A percentile compares a stretch with the other conserved stretches of the same genome.
Evolutionary conservation across 2,113 vertebrate species (phyloP).

Genomic region (Ardeotis arabs): DNA sequence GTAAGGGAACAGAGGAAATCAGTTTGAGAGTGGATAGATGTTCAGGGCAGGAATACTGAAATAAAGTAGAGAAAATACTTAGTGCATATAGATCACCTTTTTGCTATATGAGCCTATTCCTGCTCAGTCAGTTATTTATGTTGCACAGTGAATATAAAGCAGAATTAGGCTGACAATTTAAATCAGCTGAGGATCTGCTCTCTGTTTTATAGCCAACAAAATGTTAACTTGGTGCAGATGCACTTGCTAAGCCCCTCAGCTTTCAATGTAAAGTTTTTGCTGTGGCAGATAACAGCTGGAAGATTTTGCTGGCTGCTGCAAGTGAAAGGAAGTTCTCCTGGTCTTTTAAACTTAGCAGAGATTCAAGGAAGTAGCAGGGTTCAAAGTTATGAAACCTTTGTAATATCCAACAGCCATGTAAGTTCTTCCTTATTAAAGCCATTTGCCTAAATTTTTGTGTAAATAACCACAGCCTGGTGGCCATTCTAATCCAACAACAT

Average conservation of each 20-base stretch:
- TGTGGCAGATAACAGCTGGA: background rate
- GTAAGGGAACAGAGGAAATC: background rate
- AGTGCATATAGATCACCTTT: background rate
- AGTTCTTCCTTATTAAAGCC: constrained; percentile 19
- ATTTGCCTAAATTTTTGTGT: constrained; percentile 54
- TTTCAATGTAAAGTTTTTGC: background rate
- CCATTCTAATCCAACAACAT: constrained; percentile 13
- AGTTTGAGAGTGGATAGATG: background rate
- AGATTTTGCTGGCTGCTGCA: background rate
- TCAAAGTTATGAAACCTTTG: constrained; percentile 8
- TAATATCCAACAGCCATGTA: background rate
- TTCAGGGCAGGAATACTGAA: background rate
- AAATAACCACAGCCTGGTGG: constrained; percentile 17
- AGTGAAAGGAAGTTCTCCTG: background rate
- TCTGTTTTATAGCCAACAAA: background rate
- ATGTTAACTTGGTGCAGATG: background rate
- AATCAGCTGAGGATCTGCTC: background rate
- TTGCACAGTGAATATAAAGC: background rate
- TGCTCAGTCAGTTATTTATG: background rate
- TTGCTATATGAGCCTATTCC: background rate
- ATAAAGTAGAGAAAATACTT: background rate
- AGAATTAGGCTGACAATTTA: background rate
- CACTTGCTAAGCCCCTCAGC: background rate
- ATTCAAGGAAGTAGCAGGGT: background rate
- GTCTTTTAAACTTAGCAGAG: background rate